Percentiles rank a stretch among this genome's conserved stretches.
Conservation (phyloP, 2,888 invertebrate genomes). For the Pheosia tremula region DNA sequence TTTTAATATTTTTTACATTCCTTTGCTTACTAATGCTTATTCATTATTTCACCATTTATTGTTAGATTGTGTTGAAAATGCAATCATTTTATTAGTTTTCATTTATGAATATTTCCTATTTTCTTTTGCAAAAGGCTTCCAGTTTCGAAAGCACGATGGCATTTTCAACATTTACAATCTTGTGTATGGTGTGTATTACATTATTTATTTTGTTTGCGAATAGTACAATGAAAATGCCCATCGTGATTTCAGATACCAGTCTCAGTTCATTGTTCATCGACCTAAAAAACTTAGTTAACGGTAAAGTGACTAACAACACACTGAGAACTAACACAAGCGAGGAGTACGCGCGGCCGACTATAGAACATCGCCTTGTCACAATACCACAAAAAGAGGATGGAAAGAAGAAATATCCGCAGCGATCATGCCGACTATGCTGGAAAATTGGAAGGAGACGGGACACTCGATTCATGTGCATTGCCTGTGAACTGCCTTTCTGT, state of each 20-base stretch:
- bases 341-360: slow-evolving; percentile 59
- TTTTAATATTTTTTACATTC: no score
- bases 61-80: slow-evolving; percentile 82
- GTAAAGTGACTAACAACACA: slow-evolving; percentile 70
- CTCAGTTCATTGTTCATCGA: slow-evolving; percentile 80
- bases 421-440: slow-evolving; percentile 82
- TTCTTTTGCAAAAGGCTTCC: slow-evolving; percentile 72
- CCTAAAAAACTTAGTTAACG: slow-evolving; percentile 81
- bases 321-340: slow-evolving; percentile 63
- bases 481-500: slow-evolving; percentile 80
- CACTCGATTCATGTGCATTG: slow-evolving; percentile 79
- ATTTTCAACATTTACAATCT: slow-evolving; percentile 77
- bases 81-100: slow-evolving; percentile 75
- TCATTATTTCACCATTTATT: slow-evolving; percentile 40
- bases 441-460: slow-evolving; percentile 77
- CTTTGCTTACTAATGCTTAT: slow-evolving; percentile 54
- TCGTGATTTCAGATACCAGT: slow-evolving; percentile 84
- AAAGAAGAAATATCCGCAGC: slow-evolving; percentile 81
- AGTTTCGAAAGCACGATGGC: slow-evolving; percentile 82
- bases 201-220: slow-evolving; percentile 31
- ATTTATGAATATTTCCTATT: slow-evolving; percentile 54
- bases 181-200: slow-evolving; percentile 39
- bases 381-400: slow-evolving; percentile 84
- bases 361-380: slow-evolving; percentile 75
- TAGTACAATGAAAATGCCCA: slow-evolving; percentile 79